Conservation (phyloP, 2,113 vertebrate genomes). For the Tragelaphus strepsiceros region DNA sequence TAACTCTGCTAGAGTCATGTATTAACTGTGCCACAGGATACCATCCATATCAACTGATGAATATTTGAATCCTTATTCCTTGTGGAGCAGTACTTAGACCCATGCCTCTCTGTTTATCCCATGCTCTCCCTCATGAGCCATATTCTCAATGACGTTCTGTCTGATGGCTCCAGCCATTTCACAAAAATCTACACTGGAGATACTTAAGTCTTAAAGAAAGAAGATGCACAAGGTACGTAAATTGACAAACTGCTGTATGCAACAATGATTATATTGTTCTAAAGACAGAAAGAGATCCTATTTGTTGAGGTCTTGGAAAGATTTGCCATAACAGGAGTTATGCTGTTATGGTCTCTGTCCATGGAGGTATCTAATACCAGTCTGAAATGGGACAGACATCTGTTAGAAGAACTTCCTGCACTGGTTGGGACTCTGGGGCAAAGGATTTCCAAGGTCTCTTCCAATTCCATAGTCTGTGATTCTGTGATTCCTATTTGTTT, state of each 20-base stretch:
- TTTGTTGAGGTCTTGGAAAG: neutral
- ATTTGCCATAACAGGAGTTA: neutral
- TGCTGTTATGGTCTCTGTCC: neutral
- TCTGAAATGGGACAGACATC: neutral
- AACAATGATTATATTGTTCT: neutral
- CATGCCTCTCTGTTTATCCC: constrained; percentile 16
- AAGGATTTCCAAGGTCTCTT: neutral
- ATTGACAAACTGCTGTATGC: neutral
- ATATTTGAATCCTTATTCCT: constrained; percentile 57
- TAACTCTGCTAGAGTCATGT: constrained; percentile 38
- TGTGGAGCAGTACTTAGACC: constrained; percentile 15
- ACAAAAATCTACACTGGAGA: neutral
- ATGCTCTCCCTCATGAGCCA: neutral
- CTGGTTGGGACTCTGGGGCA: neutral
- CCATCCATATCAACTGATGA: constrained; percentile 63
- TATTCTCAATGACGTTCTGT: constrained; percentile 1
- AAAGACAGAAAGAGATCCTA: neutral
- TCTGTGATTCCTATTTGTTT: neutral
- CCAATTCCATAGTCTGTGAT: neutral
- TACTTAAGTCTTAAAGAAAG: neutral
- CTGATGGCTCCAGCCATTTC: neutral
- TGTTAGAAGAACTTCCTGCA: neutral
- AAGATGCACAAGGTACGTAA: neutral
- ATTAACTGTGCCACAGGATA: constrained; percentile 67
- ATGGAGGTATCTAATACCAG: neutral